Conservation (phyloP, 2,113 vertebrate genomes). For the Lasiurus borealis region DNA sequence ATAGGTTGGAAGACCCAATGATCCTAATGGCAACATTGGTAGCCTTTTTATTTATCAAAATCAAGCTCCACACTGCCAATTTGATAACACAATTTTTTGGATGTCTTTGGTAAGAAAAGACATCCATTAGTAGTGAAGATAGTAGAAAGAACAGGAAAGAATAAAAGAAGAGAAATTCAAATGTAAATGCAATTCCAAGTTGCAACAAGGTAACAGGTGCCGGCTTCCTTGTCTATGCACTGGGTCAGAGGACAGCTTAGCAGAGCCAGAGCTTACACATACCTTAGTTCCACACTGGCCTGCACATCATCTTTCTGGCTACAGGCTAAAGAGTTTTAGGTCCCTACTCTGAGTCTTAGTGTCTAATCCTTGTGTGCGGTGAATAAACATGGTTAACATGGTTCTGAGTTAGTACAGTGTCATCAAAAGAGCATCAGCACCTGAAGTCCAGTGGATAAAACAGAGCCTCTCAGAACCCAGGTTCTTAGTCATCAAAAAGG, state of each 20-base stretch:
- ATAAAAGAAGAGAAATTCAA: background rate
- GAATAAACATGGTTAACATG: no score
- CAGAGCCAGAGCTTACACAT: rapidly evolving
- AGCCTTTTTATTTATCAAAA: background rate
- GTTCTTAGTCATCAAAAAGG: background rate
- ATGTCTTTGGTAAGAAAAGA: background rate
- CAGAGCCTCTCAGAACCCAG: background rate
- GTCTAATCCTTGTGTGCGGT: background rate
- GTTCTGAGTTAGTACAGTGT: background rate
- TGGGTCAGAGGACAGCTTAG: background rate
- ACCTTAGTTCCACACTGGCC: background rate
- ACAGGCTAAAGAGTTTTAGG: background rate
- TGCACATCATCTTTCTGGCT: rapidly evolving
- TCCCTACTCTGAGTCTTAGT: background rate
- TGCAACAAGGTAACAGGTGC: no score
- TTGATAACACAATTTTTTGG: background rate
- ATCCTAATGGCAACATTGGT: background rate
- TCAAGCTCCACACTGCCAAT: background rate
- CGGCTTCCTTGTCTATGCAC: rapidly evolving
- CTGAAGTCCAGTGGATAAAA: background rate
- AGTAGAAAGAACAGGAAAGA: background rate
- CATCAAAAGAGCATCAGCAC: background rate
- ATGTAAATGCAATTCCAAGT: background rate
- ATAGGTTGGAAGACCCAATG: background rate
- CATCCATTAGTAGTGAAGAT: background rate